phyloP scores from a whole-genome alignment of 2,113 vertebrate genomes.

The Ibidorhyncha struthersii region DNA sequence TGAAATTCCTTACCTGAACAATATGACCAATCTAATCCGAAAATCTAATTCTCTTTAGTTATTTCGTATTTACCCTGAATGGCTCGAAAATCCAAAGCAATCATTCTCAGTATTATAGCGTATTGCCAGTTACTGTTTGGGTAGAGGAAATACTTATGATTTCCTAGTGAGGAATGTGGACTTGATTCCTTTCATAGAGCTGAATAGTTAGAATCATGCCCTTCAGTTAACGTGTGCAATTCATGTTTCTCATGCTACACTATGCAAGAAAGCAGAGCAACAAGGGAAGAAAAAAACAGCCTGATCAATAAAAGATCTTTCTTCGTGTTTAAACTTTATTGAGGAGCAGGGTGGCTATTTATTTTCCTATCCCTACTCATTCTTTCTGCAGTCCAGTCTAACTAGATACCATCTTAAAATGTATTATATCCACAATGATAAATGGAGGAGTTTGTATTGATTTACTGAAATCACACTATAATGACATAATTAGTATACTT shows the following conservation, averaged over 20 bases:
- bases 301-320: not conserved
- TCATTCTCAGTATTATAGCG: not conserved
- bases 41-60: not conserved
- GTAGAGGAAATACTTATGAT: not conserved
- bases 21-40: not conserved
- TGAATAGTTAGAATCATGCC: not conserved
- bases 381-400: not conserved
- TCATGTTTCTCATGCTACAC: not conserved
- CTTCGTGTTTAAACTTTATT: not conserved
- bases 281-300: not conserved
- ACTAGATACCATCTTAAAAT: not conserved
- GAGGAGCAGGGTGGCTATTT: not conserved
- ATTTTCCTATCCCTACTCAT: not conserved
- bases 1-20: not conserved
- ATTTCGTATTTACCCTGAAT: not conserved
- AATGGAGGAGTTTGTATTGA: not conserved
- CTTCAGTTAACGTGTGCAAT: not conserved
- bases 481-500: not conserved
- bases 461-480: conserved; percentile 35
- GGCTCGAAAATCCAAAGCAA: not conserved
- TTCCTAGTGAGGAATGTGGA: not conserved
- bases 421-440: not conserved
- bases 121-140: not conserved
- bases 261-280: not conserved
- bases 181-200: not conserved